Evolutionary conservation across 2,797 vertebrate genomes (phyloP).

Genomic region (Serranus cabrilla): DNA sequence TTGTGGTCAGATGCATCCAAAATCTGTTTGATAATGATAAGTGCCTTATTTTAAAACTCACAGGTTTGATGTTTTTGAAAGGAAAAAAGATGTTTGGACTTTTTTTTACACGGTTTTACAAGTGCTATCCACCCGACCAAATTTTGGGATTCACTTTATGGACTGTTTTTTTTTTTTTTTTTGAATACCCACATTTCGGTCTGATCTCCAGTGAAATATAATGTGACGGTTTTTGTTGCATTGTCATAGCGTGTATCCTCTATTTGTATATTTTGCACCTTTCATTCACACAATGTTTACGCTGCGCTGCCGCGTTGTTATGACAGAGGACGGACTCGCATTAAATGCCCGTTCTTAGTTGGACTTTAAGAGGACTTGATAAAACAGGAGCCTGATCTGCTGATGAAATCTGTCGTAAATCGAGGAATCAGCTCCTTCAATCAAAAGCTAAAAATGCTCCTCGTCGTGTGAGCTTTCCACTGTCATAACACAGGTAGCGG

Average conservation of each 20-base stretch:
- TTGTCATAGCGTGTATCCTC: slow-evolving; percentile 37
- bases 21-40: slow-evolving; percentile 67
- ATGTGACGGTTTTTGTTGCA: slow-evolving; percentile 44
- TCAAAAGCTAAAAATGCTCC: slow-evolving; percentile 8
- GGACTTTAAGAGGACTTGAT: not conserved
- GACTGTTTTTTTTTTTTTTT: slow-evolving; percentile 9
- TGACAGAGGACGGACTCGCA: slow-evolving; percentile 49
- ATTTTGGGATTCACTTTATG: slow-evolving; percentile 40
- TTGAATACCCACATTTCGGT: slow-evolving; percentile 29
- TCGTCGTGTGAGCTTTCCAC: slow-evolving; percentile 22
- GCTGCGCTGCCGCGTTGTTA: slow-evolving; percentile 56
- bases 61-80: slow-evolving; percentile 29
- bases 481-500: slow-evolving; percentile 46
- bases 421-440: slow-evolving; percentile 12
- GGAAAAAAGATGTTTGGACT: slow-evolving; percentile 25
- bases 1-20: slow-evolving; percentile 54
- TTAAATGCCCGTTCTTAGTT: not conserved
- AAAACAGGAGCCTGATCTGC: slow-evolving; percentile 4
- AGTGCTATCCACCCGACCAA: slow-evolving; percentile 47
- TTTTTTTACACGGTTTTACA: slow-evolving; percentile 38
- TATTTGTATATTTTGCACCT: slow-evolving; percentile 87
- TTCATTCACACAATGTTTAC: slow-evolving; percentile 80
- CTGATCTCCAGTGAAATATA: slow-evolving; percentile 42
- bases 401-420: slow-evolving; percentile 17
- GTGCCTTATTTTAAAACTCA: slow-evolving; percentile 80